Base-by-base conservation (phyloP, 1,140 invertebrate genomes). In the Drosophila mayri region DNA sequence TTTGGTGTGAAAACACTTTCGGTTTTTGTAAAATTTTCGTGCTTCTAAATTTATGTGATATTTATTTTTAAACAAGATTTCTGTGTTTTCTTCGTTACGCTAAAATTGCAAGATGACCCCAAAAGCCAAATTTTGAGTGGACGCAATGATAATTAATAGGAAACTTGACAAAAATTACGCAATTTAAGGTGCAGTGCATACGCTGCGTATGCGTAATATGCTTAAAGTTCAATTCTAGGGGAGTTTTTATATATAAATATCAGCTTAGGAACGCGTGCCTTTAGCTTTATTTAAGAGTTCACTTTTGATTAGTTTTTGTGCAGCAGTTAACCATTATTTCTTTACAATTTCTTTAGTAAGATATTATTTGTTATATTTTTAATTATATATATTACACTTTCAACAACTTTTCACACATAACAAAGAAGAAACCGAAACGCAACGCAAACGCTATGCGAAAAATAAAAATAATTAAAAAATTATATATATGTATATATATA, bases 31-130 rank as follows among this genome's bases (percentile, higher is more conserved):
- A 79, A 78, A 30, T 11, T 49, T 65, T 57, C 52, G 32, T 74
- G 73, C 71, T 79, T 88, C 84, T 88, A 88, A 90, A 78, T 90
- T 88, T 90, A 90, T 88, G 70, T 85, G 66, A 59, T 74, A 54
- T 81, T 88, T 88, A 85, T 90, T 88, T 88, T 72, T 90, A 81
- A 55, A 84, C 68, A 49, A 38, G 20, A 62, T 52, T 79, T 60
- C 35, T 52, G 49, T 38, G 52, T 55, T 47, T 73, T 44, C 41
- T 28, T 62, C 73, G 47, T 67, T 79, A 79, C 64, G 75, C 62
- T 73, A 58, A 88, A 90, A 88, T 88, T 76, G 84, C 84, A 78
- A 88, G 85, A 90, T 88, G 84, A 84, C 84, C 84, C 77, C 80
- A 88, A 90, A 88, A 84, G 47, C 80, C 62, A 74, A 54, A 63